These are phyloP conservation scores for Criorhina ranunculi DNA, from an alignment of 2,888 invertebrate species.

Conservation along the genomic window DNA sequence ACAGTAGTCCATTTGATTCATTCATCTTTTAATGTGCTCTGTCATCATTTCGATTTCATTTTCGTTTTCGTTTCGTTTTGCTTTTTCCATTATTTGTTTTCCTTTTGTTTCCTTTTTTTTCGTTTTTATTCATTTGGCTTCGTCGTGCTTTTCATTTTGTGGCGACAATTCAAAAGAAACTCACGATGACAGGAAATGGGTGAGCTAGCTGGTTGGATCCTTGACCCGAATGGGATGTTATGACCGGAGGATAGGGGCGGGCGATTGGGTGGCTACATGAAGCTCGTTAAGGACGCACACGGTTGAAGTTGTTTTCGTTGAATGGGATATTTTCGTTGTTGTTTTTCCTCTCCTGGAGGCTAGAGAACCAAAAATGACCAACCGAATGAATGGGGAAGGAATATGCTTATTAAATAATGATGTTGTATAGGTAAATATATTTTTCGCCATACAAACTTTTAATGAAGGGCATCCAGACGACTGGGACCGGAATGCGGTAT, in stretches of 20 bases:
- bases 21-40: conserved; percentile 73
- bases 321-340: conserved; percentile 51
- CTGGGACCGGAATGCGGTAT: background rate
- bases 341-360: conserved; percentile 21
- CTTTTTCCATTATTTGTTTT: conserved; percentile 34
- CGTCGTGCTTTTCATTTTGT: conserved; percentile 25
- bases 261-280: conserved; percentile 20
- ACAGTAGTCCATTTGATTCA: conserved; percentile 58
- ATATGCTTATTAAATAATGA: conserved; percentile 71
- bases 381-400: conserved; percentile 38
- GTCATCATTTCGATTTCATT: conserved; percentile 73
- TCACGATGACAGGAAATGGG: conserved; percentile 59
- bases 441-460: conserved; percentile 55
- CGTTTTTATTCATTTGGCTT: conserved; percentile 22
- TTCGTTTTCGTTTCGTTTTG: conserved; percentile 23
- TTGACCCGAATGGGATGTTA: conserved; percentile 70
- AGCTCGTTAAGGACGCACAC: conserved; percentile 61
- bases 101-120: conserved; percentile 28
- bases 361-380: conserved; percentile 49
- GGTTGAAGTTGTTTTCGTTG: conserved; percentile 50
- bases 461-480: conserved; percentile 53
- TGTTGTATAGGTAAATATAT: conserved; percentile 61
- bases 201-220: conserved; percentile 54
- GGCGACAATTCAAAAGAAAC: conserved; percentile 64
- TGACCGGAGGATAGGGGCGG: conserved; percentile 36